Base-by-base conservation (phyloP, 2,113 vertebrate genomes). In the Leptocoma aspasia region DNA sequence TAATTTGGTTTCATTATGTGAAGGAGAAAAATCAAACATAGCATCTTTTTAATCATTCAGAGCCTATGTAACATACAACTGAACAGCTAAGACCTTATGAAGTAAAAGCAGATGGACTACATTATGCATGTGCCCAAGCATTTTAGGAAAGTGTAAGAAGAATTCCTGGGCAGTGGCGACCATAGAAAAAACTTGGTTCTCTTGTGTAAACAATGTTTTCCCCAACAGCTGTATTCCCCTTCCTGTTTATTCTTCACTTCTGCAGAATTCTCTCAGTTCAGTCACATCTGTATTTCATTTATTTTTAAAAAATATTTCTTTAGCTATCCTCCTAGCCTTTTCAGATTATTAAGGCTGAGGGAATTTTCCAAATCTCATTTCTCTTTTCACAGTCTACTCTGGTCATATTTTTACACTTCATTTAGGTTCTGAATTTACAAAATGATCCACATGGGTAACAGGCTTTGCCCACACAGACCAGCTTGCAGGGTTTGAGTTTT, bases 241-340 rank as follows among this genome's bases (percentile, higher is more conserved):
- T 97, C 95, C 94, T 97, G 95, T 96, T 97, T 96, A 97, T 94
- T 92, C 90, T 96, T 86, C 82, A 86, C 82, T 96, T 78, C 68
- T 93, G 79, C 82, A 93, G 82, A 92, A 94, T 86, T 92, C 82
- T 94, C 79, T 93, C 76, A 52, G 63, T 90, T 83, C 3, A 4
- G 64, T 56, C 71, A 93, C 95, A 97, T 96, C 95, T 97, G 95
- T 88, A 90, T 68, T 96, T 93, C 15, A 97, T 97, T 96, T 95
- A 83, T 83, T 84, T 90, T 80, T 47, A 2, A 92, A 90, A 93
- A 91, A 81, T 88, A 92, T 90, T 96, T 89, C 86, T 86, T 92
- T 27, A 90, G 79, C 71, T 83, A 77, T 92, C 60, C 88, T 93
- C 37, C 33, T 83, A 91, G 71, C 41, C 42, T 92, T 95, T 92